Evolutionary conservation across 2,888 invertebrate genomes (phyloP).

Genomic region (Eupithecia centaureata): DNA sequence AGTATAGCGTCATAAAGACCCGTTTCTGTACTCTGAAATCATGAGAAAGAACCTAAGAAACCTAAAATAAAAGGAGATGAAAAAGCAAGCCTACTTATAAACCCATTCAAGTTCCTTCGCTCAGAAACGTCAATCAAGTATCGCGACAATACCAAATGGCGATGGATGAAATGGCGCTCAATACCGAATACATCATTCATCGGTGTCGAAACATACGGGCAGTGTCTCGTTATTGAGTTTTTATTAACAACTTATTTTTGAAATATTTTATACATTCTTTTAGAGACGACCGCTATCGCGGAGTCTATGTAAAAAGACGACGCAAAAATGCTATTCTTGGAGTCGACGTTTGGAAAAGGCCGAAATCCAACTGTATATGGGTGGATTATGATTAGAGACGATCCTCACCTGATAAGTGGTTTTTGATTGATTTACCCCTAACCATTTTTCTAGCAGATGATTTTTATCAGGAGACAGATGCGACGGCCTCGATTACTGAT

Average conservation of each 20-base stretch:
- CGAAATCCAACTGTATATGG: no score
- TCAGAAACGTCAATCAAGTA: conserved; percentile 57
- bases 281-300: no score
- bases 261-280: no score
- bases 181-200: conserved; percentile 51
- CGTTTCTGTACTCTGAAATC: neutral
- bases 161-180: conserved; percentile 51
- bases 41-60: neutral
- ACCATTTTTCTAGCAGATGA: no score
- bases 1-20: neutral
- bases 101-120: conserved; percentile 28
- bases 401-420: no score
- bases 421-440: no score
- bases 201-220: conserved; percentile 48
- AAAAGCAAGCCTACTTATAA: conserved; percentile 15
- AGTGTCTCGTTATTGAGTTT: neutral
- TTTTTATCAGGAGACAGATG: no score
- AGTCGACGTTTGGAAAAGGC: no score
- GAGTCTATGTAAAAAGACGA: no score
- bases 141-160: conserved; percentile 57
- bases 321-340: no score
- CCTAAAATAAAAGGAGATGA: neutral
- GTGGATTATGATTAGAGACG: no score
- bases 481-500: no score
- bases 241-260: neutral